Base-by-base conservation (phyloP, 2,113 vertebrate species). In the Ptychochromis oligacanthus region DNA sequence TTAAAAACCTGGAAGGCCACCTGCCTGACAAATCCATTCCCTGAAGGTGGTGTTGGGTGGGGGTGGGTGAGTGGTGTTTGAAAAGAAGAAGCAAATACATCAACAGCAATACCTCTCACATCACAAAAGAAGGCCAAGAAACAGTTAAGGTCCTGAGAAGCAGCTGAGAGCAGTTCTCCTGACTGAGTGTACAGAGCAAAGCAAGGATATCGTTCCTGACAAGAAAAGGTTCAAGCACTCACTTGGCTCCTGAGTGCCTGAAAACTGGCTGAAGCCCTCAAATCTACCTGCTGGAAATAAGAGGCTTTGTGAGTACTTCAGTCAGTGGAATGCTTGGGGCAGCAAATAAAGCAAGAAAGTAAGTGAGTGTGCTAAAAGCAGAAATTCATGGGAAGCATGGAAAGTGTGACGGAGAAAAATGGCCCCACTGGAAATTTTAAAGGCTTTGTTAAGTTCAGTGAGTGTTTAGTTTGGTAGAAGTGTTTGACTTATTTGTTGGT, bases 141-240 rank as follows among this genome's bases (percentile, higher is more conserved):
- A 17, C 9, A 17, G 24, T 43, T 43, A n/a, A 17, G 13, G 24
- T 43, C 22, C 62, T 43, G 13, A 43, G 38, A 65, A 43, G 38
- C 62, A 46, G 43, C n/a, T n/a, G n/a, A n/a, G 38, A 49, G 46
- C 46, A 6, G 46, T 52, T 52, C 46, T 18, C 46, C 3, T 52
- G 46, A 52, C 36, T 36, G 36, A 36, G 36, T 8, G 36, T 6
- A 8, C 36, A 36, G 34, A 65, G 80, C 18, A 75, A 22, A 85
- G 81, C 72, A 77, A 20, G 64, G 59, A 58, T 72, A 85, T 84
- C 34, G 13, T 54, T 52, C 55, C 62, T 3, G 26, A 81, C 61
- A 83, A 83, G 77, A 75, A 74, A 81, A 75, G 84, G 80, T 81
- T 90, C 77, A 81, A 70, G 82, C 54, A 36, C 74, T 72, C 75